A percentile compares a stretch with the other conserved stretches of the same genome.
These are phyloP conservation scores for Drosophila trapezifrons DNA, from an alignment of 1,140 invertebrate genomes.

Conservation along the genomic window DNA sequence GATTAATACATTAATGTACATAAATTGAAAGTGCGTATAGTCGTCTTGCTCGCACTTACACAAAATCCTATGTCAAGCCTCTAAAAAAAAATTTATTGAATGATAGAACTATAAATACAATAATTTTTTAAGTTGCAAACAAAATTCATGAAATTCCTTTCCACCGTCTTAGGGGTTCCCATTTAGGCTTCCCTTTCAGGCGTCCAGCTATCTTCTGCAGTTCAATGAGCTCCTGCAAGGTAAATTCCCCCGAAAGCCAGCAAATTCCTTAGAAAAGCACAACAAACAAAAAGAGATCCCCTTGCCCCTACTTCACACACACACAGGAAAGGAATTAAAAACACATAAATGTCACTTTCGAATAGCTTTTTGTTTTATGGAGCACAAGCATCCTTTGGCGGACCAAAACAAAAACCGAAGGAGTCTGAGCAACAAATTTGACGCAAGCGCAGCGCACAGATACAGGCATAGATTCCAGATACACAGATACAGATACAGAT, in stretches of 20 bases:
- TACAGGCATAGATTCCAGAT: constrained; percentile 41
- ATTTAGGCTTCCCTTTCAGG: constrained; percentile 6
- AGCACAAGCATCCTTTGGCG: constrained; percentile 69
- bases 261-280: constrained; percentile 67
- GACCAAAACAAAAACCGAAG: constrained; percentile 42
- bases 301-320: constrained; percentile 10
- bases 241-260: constrained; percentile 58
- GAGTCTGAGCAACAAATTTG: constrained; percentile 60
- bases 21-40: too few species aligned
- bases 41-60: too few species aligned
- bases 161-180: neutral
- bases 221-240: constrained; percentile 69
- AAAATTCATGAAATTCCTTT: constrained; percentile 18
- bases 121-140: neutral
- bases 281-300: constrained; percentile 48
- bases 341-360: constrained; percentile 81
- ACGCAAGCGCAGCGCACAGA: constrained; percentile 73
- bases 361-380: constrained; percentile 80
- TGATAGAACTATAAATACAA: too few species aligned
- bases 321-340: constrained; percentile 72
- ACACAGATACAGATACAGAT: constrained; percentile 42
- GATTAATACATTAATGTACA: too few species aligned
- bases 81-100: too few species aligned
- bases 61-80: too few species aligned
- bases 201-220: constrained; percentile 31